Conservation (phyloP, 1,140 invertebrate species). For the Acromyrmex charruanus region DNA sequence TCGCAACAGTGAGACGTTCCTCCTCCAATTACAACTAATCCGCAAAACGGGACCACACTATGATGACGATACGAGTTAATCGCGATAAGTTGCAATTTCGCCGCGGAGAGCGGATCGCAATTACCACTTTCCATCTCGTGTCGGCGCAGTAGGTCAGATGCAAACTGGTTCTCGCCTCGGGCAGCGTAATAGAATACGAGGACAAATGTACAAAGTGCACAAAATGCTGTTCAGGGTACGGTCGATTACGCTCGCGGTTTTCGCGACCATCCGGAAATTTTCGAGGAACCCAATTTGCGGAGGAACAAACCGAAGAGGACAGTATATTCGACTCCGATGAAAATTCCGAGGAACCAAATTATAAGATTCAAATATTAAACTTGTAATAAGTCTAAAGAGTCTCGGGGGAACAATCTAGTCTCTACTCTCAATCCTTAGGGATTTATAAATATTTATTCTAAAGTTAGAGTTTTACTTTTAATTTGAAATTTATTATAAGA, state of each 20-base stretch:
- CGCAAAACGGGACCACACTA: constrained; percentile 14
- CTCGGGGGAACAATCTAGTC: background rate
- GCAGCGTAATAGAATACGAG: constrained; percentile 61
- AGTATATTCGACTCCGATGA: no score
- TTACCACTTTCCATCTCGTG: constrained; percentile 64
- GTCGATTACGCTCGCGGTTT: constrained; percentile 24
- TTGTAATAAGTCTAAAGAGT: background rate
- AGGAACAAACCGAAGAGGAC: background rate
- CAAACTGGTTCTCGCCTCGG: constrained; percentile 62
- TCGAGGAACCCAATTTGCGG: background rate
- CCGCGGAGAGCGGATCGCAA: constrained; percentile 60
- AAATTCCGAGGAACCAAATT: background rate
- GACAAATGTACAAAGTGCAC: constrained; percentile 48
- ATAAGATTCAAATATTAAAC: no score
- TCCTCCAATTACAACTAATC: constrained; percentile 50
- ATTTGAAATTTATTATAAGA: background rate
- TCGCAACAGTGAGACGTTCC: background rate
- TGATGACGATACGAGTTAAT: constrained; percentile 54
- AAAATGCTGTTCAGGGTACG: background rate
- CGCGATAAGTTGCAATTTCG: constrained; percentile 63
- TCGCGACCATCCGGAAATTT: constrained; percentile 2
- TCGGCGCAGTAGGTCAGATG: constrained; percentile 65
- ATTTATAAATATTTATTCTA: background rate
- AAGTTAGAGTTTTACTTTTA: background rate
- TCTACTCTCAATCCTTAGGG: background rate